These are phyloP conservation scores for Halichondria panicea DNA, from an alignment of 37 sponge, comb jelly and placozoan genomes.

Conservation along the genomic window DNA sequence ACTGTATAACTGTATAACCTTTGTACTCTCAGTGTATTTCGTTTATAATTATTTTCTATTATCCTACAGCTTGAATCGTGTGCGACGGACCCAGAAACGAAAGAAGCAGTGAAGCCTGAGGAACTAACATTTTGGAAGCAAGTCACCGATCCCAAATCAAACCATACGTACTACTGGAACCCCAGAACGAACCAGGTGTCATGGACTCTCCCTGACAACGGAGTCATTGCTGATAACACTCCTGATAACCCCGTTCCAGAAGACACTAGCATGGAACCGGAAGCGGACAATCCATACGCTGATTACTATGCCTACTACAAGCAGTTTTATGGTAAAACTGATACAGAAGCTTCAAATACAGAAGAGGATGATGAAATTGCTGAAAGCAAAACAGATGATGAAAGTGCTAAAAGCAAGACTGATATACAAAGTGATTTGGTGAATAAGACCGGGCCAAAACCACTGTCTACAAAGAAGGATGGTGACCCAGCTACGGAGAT, in stretches of 20 bases:
- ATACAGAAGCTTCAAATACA: neutral
- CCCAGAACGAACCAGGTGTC: slow-evolving; percentile 40
- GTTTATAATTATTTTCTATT: too few relatives aligned
- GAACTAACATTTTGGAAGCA: slow-evolving; percentile 53
- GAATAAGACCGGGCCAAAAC: too few relatives aligned
- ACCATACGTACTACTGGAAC: slow-evolving; percentile 69
- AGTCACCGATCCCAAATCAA: slow-evolving; percentile 51
- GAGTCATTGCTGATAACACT: slow-evolving; percentile 24
- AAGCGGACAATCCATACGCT: neutral
- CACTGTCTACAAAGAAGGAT: too few relatives aligned
- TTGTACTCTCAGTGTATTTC: too few relatives aligned
- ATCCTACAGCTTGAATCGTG: too few relatives aligned
- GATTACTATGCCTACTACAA: slow-evolving; percentile 32
- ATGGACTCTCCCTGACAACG: slow-evolving; percentile 53
- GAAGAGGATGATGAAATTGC: neutral
- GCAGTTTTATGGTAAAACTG: neutral
- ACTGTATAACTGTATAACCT: too few relatives aligned
- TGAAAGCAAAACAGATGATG: too few relatives aligned
- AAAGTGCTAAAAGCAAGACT: too few relatives aligned
- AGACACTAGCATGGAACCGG: neutral
- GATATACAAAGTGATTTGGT: too few relatives aligned
- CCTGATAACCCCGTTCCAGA: neutral
- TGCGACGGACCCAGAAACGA: too few relatives aligned
- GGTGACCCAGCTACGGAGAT: too few relatives aligned
- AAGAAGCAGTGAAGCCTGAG: neutral